Evolutionary conservation across 2,113 vertebrate genomes (phyloP).

Genomic region (Illadopsis cleaveri): DNA sequence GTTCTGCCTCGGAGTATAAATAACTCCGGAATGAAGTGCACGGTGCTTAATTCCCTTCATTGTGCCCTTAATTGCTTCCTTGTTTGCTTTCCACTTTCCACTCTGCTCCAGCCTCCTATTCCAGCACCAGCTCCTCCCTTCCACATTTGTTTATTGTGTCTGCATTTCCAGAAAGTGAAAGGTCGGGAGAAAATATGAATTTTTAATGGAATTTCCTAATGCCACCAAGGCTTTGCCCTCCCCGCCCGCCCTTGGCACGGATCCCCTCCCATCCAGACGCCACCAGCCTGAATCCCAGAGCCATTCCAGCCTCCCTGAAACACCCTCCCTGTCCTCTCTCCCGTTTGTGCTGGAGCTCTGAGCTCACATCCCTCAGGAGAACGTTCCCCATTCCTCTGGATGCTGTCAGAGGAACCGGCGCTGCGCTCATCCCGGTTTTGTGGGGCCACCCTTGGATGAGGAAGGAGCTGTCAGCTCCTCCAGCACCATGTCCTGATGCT

Average conservation of each 20-base stretch:
- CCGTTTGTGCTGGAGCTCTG: neutral
- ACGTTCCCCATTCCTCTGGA: neutral
- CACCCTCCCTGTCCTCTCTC: neutral
- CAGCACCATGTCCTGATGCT: neutral
- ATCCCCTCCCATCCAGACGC: neutral
- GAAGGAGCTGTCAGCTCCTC: neutral
- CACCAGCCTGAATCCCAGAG: neutral
- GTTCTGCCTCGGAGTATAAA: constrained; percentile 52
- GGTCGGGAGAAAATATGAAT: constrained; percentile 37
- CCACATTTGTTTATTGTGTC: constrained; percentile 43
- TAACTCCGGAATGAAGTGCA: neutral
- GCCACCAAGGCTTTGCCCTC: neutral
- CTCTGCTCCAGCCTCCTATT: neutral
- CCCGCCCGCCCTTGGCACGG: neutral
- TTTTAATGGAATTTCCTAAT: constrained; percentile 15
- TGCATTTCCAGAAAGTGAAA: constrained; percentile 39
- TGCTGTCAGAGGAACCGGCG: neutral
- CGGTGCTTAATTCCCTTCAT: constrained; percentile 29
- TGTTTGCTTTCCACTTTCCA: constrained; percentile 47
- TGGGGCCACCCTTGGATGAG: neutral
- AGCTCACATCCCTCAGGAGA: neutral
- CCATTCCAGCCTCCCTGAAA: neutral
- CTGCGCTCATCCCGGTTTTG: neutral
- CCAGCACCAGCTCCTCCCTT: constrained; percentile 27
- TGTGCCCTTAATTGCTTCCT: constrained; percentile 51